Evolutionary conservation across 1,140 invertebrate species (phyloP).

Genomic region (Melitaea cinxia): DNA sequence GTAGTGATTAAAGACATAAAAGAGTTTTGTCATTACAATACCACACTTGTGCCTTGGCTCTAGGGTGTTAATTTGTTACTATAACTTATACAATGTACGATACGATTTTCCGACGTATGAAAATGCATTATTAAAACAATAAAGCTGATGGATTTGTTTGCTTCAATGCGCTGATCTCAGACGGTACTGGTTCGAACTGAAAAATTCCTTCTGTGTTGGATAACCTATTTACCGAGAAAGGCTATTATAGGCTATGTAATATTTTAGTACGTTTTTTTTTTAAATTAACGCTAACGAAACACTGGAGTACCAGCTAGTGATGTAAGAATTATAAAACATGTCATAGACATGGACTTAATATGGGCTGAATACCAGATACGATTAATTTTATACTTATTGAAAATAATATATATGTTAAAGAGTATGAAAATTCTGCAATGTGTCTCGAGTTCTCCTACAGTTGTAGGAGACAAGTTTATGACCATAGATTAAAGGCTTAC

Average conservation of each 20-base stretch:
- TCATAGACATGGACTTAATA: background rate
- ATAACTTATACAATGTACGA: conserved; percentile 55
- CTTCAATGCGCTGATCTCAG: too few species aligned
- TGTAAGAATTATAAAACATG: background rate
- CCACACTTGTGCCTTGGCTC: conserved; percentile 76
- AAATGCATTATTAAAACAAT: conserved; percentile 13
- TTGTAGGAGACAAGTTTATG: conserved; percentile 4
- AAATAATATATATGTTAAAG: background rate
- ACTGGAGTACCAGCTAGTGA: too few species aligned
- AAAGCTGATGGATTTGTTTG: background rate
- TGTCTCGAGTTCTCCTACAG: conserved; percentile 10
- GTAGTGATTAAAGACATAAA: conserved; percentile 26
- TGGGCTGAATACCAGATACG: background rate
- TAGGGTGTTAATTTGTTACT: conserved; percentile 55
- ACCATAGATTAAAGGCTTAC: conserved; percentile 11
- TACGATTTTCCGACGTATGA: conserved; percentile 38
- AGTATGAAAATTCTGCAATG: background rate
- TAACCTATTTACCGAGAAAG: too few species aligned
- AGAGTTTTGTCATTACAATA: conserved; percentile 40
- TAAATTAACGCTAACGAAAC: too few species aligned
- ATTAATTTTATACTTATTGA: conserved; percentile 3
- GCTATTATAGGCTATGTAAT: too few species aligned
- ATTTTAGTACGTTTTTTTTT: too few species aligned
- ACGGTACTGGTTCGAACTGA: too few species aligned
- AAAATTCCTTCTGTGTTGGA: too few species aligned